Base-by-base conservation (phyloP, 2,888 invertebrate genomes). In the Coecobrya sp. region DNA sequence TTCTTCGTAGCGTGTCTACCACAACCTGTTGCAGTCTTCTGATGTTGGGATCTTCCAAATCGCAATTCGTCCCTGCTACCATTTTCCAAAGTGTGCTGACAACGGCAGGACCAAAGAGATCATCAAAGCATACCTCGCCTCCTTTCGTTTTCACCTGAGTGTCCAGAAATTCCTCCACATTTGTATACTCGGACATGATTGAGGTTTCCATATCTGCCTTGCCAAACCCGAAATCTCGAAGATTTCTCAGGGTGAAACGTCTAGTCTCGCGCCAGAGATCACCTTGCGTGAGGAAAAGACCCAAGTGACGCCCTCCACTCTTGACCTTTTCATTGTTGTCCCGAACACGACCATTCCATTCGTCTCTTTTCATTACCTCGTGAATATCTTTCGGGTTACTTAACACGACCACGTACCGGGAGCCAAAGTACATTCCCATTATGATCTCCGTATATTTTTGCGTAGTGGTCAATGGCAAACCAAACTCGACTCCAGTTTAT, bases 401-500 rank as follows among this genome's bases (percentile, higher is more conserved):
- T 4, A 93, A 73, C 11, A 93, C 92, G 55, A 93, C 93, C 7
- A 89, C 89, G 62, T 89, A 92, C 30, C 93, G 68, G 16, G 93
- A 91, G 0, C 93, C 93, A 91, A 93, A 93, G 55, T 93, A 93
- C 52, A 93, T 79, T 22, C 93, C 93, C 79, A 90, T 82, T 25
- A 93, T 91, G 30, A n/a, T 91, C 91, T 19, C 93, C 93, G 79
- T 93, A 92, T 30, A 42, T 82, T 42, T 89, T 87, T 0, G 93
- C 68, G 49, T 92, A 93, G 49, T 93, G 82, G 42, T 93, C 82
- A 70, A 93, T 89, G 0, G 93, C 86, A 45, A 89, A 82, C 93
- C 93, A 93, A 19, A 93, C 93, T 16, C 93, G 84, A 16, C 30
- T 19, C 93, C 93, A 93, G 70, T 93, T 93, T 11, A 93, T 91